Evolutionary conservation across 2,888 invertebrate genomes (phyloP).

Genomic region (Agonopterix arenella): DNA sequence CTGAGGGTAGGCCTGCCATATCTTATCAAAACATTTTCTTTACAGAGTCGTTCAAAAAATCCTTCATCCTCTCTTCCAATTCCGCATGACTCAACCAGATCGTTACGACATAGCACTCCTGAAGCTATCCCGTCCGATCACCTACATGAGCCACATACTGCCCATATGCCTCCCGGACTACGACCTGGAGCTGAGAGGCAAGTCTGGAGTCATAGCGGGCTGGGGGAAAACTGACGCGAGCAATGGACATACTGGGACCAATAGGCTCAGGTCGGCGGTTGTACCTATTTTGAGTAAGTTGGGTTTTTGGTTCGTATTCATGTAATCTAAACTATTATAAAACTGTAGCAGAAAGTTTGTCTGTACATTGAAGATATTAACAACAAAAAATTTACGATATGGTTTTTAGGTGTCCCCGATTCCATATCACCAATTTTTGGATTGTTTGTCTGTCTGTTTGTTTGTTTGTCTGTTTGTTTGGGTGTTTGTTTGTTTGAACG

Average conservation of each 20-base stretch:
- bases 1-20: too few species aligned
- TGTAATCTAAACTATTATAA: too few species aligned
- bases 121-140: slow-evolving; percentile 81
- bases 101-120: slow-evolving; percentile 87
- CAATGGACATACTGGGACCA: slow-evolving; percentile 86
- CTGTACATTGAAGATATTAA: too few species aligned
- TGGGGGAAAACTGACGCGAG: slow-evolving; percentile 90
- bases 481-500: too few species aligned
- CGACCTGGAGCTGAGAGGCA: slow-evolving; percentile 51
- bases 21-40: background rate
- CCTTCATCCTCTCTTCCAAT: slow-evolving; percentile 88
- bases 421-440: too few species aligned
- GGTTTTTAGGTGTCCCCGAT: too few species aligned
- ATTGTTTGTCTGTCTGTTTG: too few species aligned
- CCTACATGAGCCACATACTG: slow-evolving; percentile 80
- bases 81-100: slow-evolving; percentile 89
- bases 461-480: too few species aligned
- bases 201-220: slow-evolving; percentile 81
- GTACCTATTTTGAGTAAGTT: slow-evolving; percentile 87
- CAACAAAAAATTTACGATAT: too few species aligned
- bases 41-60: slow-evolving; percentile 82
- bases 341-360: too few species aligned
- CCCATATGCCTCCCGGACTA: slow-evolving; percentile 86
- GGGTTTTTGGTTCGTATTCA: background rate
- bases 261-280: slow-evolving; percentile 85